Conservation (phyloP, 2,888 invertebrate species). For the Protodeltote pygarga region DNA sequence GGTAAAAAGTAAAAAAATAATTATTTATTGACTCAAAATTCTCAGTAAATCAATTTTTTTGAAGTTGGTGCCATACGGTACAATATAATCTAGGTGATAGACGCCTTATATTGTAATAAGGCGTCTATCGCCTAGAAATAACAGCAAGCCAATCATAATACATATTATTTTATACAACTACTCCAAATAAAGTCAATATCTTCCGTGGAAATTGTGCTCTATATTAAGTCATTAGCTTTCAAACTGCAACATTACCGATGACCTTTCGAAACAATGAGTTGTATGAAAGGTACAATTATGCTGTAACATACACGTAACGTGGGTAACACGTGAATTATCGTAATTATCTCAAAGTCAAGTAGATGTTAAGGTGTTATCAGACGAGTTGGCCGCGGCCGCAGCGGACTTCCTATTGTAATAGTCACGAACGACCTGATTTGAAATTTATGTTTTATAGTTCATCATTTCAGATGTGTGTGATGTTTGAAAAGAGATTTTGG, state of each 20-base stretch:
- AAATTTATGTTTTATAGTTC: too few relatives aligned
- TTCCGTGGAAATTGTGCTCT: conserved; percentile 27
- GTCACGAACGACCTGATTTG: too few relatives aligned
- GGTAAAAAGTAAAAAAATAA: too few relatives aligned
- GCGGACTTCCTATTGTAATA: neutral
- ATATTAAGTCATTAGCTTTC: conserved; percentile 48
- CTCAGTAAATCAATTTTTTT: too few relatives aligned
- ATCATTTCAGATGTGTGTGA: too few relatives aligned
- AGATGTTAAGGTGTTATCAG: conserved; percentile 35
- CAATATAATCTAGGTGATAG: too few relatives aligned
- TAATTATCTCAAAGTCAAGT: conserved; percentile 58
- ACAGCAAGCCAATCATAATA: conserved; percentile 4
- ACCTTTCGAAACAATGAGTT: conserved; percentile 44
- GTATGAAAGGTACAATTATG: conserved; percentile 51
- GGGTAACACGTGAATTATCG: conserved; percentile 48
- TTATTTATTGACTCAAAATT: too few relatives aligned
- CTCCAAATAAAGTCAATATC: conserved; percentile 27
- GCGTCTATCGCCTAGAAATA: too few relatives aligned
- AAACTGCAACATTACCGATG: conserved; percentile 29
- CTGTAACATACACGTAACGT: conserved; percentile 53
- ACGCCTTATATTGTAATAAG: too few relatives aligned
- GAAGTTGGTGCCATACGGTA: too few relatives aligned
- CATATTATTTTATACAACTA: neutral
- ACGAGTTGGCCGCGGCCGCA: neutral
- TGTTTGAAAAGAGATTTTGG: too few relatives aligned